Evolutionary conservation across 2,113 vertebrate species (phyloP), one percentile per base, ranked within the genome.

Genomic region (Bos indicus): DNA sequence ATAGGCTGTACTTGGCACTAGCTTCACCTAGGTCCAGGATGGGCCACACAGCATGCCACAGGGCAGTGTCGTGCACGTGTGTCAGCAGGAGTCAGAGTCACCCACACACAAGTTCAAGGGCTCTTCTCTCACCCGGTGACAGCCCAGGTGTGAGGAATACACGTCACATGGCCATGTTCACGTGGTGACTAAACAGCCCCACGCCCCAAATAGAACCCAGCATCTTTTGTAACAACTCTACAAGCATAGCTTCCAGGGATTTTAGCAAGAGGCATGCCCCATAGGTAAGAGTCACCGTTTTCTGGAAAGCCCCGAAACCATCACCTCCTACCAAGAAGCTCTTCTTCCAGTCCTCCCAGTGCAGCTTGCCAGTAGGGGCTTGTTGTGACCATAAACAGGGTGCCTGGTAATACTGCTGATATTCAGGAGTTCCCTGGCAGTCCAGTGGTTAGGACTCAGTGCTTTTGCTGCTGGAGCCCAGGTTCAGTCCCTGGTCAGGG

Each of bases 31-130:
- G 92, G 56, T 6, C 25, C 43, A 48, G 51, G 28, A 46, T 7
- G 2, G 81, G 60, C 21, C 62, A 54, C 14, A 0, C 26, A 81
- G 67, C 11, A 0, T n/a, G 40, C 56, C 40, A 1, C 11, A 51
- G 17, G 12, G 62, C 77, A 56, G 7, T 16, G 7, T 5, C 33
- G 1, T 4, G 1, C 14, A 0, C 12, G 30, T 21, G 36, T 83
- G 43, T 43, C 59, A 92, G 59, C 51, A 85, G 54, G 15, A 10
- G 21, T 62, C 48, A 26, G 16, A 43, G 64, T 36, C 3, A 1
- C 51, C 84, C 36, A 17, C 77, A 46, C 5, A 52, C 36, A 16
- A 57, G 54, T 16, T 78, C 7, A 33, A 17, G 30, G 43, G 8
- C 60, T 77, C 3, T 40, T 36, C 28, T 30, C 82, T 46, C 11